Evolutionary conservation across 2,888 invertebrate genomes (phyloP).

Genomic region (Protonemura montana): DNA sequence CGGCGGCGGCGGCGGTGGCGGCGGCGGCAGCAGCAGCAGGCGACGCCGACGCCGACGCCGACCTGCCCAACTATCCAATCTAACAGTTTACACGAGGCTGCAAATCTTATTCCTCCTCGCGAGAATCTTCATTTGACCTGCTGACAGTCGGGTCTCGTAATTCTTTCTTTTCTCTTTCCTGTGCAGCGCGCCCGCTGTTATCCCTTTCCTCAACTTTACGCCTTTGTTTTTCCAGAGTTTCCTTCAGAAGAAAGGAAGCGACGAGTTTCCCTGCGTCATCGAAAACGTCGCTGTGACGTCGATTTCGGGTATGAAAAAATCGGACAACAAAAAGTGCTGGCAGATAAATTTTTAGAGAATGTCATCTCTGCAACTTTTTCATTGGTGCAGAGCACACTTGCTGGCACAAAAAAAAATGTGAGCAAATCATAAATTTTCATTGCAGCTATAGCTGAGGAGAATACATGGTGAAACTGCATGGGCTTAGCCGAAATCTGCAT

Average conservation of each 20-base stretch:
- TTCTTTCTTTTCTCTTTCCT: neutral
- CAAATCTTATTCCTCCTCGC: neutral
- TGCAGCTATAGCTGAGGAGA: neutral
- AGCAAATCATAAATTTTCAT: neutral
- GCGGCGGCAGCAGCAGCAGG: neutral
- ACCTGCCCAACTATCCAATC: constrained; percentile 12
- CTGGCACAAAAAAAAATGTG: neutral
- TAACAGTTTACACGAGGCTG: neutral
- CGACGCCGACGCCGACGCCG: constrained; percentile 7
- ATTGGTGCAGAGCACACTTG: neutral
- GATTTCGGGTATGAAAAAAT: neutral
- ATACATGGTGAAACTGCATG: neutral
- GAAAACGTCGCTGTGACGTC: neutral
- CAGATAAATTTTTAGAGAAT: neutral
- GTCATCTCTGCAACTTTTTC: constrained; percentile 12
- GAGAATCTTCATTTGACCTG: constrained; percentile 1
- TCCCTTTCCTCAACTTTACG: constrained; percentile 5
- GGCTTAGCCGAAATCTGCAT: neutral
- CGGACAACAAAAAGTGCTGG: neutral
- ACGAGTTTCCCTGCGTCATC: neutral
- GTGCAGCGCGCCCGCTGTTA: neutral
- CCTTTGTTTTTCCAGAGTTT: constrained; percentile 12
- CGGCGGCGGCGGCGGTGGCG: neutral
- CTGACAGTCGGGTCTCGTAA: neutral
- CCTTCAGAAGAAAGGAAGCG: neutral